These are phyloP conservation scores for Oscheius myriophilus DNA, from an alignment of 2,888 invertebrate species.

Conservation along the genomic window DNA sequence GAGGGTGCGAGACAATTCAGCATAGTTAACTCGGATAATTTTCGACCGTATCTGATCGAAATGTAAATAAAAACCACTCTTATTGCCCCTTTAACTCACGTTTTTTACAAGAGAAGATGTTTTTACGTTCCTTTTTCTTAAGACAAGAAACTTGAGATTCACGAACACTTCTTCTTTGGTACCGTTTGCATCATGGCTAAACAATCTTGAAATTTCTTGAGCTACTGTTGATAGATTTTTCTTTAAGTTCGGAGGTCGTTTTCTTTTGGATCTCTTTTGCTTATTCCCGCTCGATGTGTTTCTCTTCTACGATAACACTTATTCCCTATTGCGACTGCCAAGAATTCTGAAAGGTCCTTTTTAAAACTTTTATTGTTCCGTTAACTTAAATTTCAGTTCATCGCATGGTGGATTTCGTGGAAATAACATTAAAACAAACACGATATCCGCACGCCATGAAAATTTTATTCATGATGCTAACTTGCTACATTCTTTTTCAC, in stretches of 20 bases:
- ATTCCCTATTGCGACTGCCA: slow-evolving; percentile 37
- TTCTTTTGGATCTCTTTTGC: slow-evolving; percentile 49
- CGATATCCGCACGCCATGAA: slow-evolving; percentile 58
- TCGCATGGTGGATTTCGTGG: slow-evolving; percentile 49
- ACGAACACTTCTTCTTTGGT: no score
- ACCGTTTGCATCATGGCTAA: no score
- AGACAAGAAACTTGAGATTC: no score
- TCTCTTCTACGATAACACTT: slow-evolving; percentile 33
- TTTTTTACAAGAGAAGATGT: no score
- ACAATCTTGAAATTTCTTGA: no score
- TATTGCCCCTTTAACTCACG: no score
- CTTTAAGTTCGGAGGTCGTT: slow-evolving; percentile 36
- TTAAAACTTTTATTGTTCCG: not conserved
- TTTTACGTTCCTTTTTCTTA: no score
- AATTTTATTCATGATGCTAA: slow-evolving; percentile 50
- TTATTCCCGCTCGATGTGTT: slow-evolving; percentile 55
- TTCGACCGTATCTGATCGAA: no score
- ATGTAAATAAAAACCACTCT: no score
- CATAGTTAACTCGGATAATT: no score
- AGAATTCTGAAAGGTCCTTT: slow-evolving; percentile 39
- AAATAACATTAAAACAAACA: slow-evolving; percentile 36
- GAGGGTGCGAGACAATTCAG: no score
- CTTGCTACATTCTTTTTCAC: slow-evolving; percentile 55
- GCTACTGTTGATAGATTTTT: not conserved
- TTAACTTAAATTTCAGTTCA: slow-evolving; percentile 31